These are phyloP conservation scores for Sarcophaga peregrina DNA, from an alignment of 1,140 invertebrate genomes.

Conservation along the genomic window DNA sequence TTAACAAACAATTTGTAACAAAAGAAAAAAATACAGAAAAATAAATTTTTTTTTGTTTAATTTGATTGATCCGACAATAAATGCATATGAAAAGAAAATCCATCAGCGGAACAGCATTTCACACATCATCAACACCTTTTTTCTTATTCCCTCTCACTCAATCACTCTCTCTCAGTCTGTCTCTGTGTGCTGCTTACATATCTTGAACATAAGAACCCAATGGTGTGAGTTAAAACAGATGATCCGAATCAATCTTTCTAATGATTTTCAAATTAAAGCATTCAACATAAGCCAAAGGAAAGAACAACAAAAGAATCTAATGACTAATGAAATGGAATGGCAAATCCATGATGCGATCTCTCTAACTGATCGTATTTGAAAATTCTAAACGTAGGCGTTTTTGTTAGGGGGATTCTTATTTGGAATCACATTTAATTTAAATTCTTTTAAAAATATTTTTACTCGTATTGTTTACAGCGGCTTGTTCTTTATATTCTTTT, in stretches of 20 bases:
- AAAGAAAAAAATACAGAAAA: not conserved
- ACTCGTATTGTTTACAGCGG: too few species aligned
- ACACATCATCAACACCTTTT: conserved; percentile 7
- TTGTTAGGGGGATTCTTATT: not conserved
- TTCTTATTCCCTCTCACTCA: not conserved
- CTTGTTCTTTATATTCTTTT: too few species aligned
- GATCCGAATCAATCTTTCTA: not conserved
- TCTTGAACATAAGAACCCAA: not conserved
- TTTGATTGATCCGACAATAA: not conserved
- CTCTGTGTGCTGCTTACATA: too few species aligned
- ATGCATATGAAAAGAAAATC: not conserved
- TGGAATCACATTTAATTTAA: not conserved
- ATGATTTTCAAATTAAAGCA: not conserved
- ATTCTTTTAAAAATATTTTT: not conserved
- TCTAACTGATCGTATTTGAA: not conserved
- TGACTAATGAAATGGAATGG: not conserved
- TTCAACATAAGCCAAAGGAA: not conserved
- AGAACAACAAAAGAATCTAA: not conserved
- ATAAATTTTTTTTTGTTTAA: not conserved
- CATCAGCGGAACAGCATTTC: not conserved
- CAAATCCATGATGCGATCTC: not conserved
- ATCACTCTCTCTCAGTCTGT: not conserved
- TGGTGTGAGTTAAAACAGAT: not conserved
- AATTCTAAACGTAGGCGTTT: not conserved
- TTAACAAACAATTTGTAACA: conserved; percentile 14